Percentiles rank a stretch among this genome's conserved stretches.
Conservation (phyloP, 2,888 invertebrate species). For the Drosophila cognata region DNA sequence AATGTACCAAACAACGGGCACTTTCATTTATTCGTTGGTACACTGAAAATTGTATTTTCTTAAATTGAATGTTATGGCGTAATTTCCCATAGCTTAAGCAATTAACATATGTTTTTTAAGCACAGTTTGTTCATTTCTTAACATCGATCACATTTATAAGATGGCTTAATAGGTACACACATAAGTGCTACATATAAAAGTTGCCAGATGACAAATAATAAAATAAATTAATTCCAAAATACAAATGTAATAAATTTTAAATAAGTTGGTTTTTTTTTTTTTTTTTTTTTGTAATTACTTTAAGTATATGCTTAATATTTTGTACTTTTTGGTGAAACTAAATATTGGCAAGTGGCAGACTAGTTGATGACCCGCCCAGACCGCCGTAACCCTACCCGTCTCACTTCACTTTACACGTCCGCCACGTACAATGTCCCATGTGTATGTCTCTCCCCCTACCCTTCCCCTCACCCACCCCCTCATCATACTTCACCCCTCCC, state of each 20-base stretch:
- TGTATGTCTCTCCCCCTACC: constrained; percentile 22
- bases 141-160: not conserved
- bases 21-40: not conserved
- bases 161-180: not conserved
- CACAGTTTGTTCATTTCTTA: not conserved
- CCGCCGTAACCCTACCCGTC: not conserved
- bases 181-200: not conserved
- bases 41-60: not conserved
- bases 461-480: not conserved
- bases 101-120: not conserved
- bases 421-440: constrained; percentile 52
- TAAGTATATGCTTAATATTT: not conserved
- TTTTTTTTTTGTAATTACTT: not conserved
- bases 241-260: not conserved
- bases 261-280: not conserved
- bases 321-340: not conserved
- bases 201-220: not conserved
- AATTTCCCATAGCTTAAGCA: not conserved
- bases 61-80: not conserved
- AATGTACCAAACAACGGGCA: not conserved
- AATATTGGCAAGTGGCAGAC: constrained; percentile 58
- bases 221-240: not conserved
- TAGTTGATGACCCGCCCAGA: constrained; percentile 63
- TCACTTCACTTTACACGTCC: constrained; percentile 24
- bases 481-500: not conserved